Conservation (phyloP, 2,888 invertebrate species). For the Corbicula japonica region DNA sequence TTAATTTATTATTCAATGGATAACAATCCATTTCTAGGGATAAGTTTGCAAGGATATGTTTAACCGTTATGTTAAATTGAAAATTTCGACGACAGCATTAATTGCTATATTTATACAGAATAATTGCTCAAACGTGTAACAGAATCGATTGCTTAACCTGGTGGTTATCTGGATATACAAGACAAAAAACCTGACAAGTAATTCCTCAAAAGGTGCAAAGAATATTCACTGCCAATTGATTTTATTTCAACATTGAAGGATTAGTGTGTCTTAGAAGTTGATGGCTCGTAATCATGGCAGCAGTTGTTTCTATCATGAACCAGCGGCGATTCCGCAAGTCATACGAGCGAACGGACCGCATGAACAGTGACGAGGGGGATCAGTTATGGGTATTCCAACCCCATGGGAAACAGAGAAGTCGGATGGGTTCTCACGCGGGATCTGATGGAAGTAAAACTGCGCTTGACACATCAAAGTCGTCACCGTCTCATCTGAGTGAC, state of each 20-base stretch:
- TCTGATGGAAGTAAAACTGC: constrained; percentile 62
- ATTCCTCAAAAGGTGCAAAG: constrained; percentile 30
- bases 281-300: constrained; percentile 65
- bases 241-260: constrained; percentile 33
- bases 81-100: constrained; percentile 16
- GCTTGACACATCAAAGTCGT: constrained; percentile 63
- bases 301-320: constrained; percentile 80
- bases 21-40: constrained; percentile 15
- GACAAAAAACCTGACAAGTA: constrained; percentile 25
- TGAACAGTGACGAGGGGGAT: constrained; percentile 75
- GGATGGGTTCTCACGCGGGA: constrained; percentile 57
- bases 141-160: constrained; percentile 28
- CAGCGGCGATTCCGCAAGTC: constrained; percentile 81
- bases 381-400: constrained; percentile 73
- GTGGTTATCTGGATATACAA: constrained; percentile 22
- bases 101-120: constrained; percentile 23
- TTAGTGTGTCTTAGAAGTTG: constrained; percentile 43
- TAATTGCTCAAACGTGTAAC: constrained; percentile 39
- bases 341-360: constrained; percentile 74
- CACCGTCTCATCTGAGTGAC: constrained; percentile 56
- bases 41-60: constrained; percentile 15
- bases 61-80: constrained; percentile 21
- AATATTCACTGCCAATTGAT: constrained; percentile 46
- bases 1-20: constrained; percentile 21
- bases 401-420: constrained; percentile 51